Evolutionary conservation across 2,888 invertebrate species (phyloP).

Genomic region (Epicampocera succincta): DNA sequence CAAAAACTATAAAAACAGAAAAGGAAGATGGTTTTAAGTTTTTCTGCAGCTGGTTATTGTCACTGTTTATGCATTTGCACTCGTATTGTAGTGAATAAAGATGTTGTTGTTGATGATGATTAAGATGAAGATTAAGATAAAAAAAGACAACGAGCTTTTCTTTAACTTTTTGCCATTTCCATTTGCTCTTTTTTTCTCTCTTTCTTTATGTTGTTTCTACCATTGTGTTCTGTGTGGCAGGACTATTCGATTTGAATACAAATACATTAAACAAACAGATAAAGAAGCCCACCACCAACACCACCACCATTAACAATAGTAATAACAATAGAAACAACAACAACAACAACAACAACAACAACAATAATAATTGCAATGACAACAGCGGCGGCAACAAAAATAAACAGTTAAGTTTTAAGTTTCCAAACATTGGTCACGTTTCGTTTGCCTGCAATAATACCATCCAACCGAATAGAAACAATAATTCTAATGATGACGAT

Average conservation of each 20-base stretch:
- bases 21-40: slow-evolving; percentile 1
- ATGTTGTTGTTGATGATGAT: slow-evolving; percentile 33
- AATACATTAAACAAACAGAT: slow-evolving; percentile 65
- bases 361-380: slow-evolving; percentile 47
- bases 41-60: slow-evolving; percentile 51
- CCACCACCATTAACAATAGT: slow-evolving; percentile 52
- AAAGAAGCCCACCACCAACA: slow-evolving; percentile 52
- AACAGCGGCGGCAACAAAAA: slow-evolving; percentile 49
- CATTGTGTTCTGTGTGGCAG: slow-evolving; percentile 71
- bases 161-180: slow-evolving; percentile 62
- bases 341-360: no score
- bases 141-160: slow-evolving; percentile 52
- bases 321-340: slow-evolving; percentile 26
- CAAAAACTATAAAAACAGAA: slow-evolving; percentile 41
- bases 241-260: slow-evolving; percentile 77
- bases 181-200: slow-evolving; percentile 42
- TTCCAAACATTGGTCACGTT: slow-evolving; percentile 65
- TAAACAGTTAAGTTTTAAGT: slow-evolving; percentile 49
- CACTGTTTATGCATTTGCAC: slow-evolving; percentile 44
- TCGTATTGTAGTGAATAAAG: slow-evolving; percentile 42
- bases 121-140: slow-evolving; percentile 35
- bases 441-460: slow-evolving; percentile 57
- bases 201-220: slow-evolving; percentile 71
- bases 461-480: slow-evolving; percentile 31
- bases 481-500: slow-evolving; percentile 31